Percentiles rank a stretch among this genome's conserved stretches.
Conservation (phyloP, 2,888 invertebrate genomes). For the Phyllotreta cruciferae region DNA sequence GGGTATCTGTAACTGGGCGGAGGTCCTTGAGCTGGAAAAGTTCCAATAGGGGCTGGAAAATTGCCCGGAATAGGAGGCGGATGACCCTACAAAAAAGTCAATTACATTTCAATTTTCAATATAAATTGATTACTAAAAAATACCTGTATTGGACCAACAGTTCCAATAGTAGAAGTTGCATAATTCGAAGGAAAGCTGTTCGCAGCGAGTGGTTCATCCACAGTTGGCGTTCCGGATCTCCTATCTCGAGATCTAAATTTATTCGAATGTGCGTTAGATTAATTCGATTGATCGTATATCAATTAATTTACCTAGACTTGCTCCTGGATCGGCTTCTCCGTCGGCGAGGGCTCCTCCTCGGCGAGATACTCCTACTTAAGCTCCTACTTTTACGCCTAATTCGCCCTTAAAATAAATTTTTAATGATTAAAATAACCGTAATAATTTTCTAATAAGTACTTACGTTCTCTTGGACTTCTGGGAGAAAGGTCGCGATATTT, state of each 20-base stretch:
- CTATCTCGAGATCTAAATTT: slow-evolving; percentile 62
- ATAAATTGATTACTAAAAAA: neutral
- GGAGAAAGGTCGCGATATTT: slow-evolving; percentile 39
- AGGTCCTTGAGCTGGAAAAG: slow-evolving; percentile 53
- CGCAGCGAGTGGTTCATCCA: slow-evolving; percentile 64
- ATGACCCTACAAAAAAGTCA: slow-evolving; percentile 46
- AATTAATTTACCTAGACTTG: slow-evolving; percentile 45
- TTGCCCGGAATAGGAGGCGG: slow-evolving; percentile 43
- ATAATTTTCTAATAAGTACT: slow-evolving; percentile 23
- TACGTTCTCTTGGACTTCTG: slow-evolving; percentile 39
- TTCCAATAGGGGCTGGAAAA: slow-evolving; percentile 48
- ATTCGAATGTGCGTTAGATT: neutral
- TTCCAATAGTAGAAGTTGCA: slow-evolving; percentile 50
- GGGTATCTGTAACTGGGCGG: slow-evolving; percentile 58
- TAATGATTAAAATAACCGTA: neutral
- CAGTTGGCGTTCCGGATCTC: slow-evolving; percentile 75
- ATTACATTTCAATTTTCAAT: neutral
- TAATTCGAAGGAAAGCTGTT: slow-evolving; percentile 46
- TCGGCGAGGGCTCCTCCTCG: slow-evolving; percentile 53
- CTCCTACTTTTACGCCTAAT: slow-evolving; percentile 30
- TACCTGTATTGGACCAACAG: slow-evolving; percentile 45
- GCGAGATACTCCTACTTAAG: slow-evolving; percentile 35
- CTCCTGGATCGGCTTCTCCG: slow-evolving; percentile 39
- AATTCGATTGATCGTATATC: slow-evolving; percentile 2
- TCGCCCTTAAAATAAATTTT: slow-evolving; percentile 23